These are phyloP conservation scores for Pediacus dermestoides DNA, from an alignment of 2,888 invertebrate genomes.

Conservation along the genomic window DNA sequence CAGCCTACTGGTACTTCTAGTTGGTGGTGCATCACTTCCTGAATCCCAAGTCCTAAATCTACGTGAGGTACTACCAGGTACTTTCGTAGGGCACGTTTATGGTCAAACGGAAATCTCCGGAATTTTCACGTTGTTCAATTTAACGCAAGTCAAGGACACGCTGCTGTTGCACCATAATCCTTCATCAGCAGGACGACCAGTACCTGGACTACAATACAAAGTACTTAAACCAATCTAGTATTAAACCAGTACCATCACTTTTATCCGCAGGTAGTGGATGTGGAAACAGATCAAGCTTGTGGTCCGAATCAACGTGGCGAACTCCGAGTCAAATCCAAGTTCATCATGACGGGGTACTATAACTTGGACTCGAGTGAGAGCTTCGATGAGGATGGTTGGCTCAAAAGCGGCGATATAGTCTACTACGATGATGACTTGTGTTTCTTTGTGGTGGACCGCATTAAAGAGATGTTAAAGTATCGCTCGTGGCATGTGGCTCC, in stretches of 20 bases:
- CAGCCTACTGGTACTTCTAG: conserved; percentile 29
- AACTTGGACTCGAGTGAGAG: conserved; percentile 48
- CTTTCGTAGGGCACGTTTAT: conserved; percentile 37
- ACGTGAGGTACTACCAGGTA: conserved; percentile 42
- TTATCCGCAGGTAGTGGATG: conserved; percentile 36
- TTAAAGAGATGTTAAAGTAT: conserved; percentile 55
- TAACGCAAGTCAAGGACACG: conserved; percentile 32
- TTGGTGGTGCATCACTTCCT: conserved; percentile 39
- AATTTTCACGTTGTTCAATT: conserved; percentile 32
- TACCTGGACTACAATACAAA: conserved; percentile 37
- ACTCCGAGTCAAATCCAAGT: conserved; percentile 50
- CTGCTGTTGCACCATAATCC: conserved; percentile 35
- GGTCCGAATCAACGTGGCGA: conserved; percentile 52
- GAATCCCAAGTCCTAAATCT: conserved; percentile 30
- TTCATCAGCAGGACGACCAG: conserved; percentile 33
- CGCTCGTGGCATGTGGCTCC: conserved; percentile 51
- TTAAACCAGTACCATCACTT: too few relatives aligned
- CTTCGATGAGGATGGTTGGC: conserved; percentile 50
- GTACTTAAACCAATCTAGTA: too few relatives aligned
- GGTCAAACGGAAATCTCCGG: conserved; percentile 45
- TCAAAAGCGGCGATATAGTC: conserved; percentile 54
- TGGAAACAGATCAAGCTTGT: conserved; percentile 33
- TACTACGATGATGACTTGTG: conserved; percentile 52
- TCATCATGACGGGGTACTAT: conserved; percentile 50
- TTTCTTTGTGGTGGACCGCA: conserved; percentile 52